Evolutionary conservation across 2,797 vertebrate genomes (phyloP), one percentile per base, ranked within the genome.

Genomic region (Microctenopoma lineatum): DNA sequence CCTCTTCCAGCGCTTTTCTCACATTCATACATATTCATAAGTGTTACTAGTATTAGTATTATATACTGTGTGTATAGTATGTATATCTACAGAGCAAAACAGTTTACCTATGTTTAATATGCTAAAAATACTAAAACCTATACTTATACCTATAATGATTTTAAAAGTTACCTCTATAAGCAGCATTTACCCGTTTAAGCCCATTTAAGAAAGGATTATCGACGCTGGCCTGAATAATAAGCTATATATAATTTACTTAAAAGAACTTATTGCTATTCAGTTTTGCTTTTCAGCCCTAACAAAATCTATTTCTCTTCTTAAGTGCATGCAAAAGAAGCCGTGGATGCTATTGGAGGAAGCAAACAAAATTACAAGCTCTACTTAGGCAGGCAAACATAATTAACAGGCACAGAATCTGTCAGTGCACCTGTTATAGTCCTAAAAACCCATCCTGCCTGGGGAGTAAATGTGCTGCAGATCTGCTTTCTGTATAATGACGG

Each of bases 311-410:
- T 68, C 60, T 58, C 62, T 9, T 7, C 42, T 62, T 53, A 10
- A 81, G 52, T 32, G 29, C 81, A 57, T 47, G 45, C 59, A 70
- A 34, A 72, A 65, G 39, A 67, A 41, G 58, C 50, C 4, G 52
- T 5, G 54, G 66, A 83, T 65, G 55, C 50, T 25, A 46, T 50
- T 27, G 63, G 65, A 80, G 66, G 63, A 82, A 55, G 79, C 68
- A 87, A 84, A 89, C 78, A 79, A 66, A 86, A 82, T 87, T 81
- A 84, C 73, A 84, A 70, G 77, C 81, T 81, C 77, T 68, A 75
- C 77, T 84, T 80, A 79, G 39, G 52, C 66, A 48, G 58, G 78
- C 72, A 87, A 81, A 83, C 77, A 84, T 84, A 85, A 89, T 88
- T 88, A 87, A 85, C 83, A 57, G 65, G 60, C 66, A 59, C 62